These are phyloP conservation scores for Tetramorium bicarinatum DNA, from an alignment of 2,888 invertebrate species.

Conservation along the genomic window DNA sequence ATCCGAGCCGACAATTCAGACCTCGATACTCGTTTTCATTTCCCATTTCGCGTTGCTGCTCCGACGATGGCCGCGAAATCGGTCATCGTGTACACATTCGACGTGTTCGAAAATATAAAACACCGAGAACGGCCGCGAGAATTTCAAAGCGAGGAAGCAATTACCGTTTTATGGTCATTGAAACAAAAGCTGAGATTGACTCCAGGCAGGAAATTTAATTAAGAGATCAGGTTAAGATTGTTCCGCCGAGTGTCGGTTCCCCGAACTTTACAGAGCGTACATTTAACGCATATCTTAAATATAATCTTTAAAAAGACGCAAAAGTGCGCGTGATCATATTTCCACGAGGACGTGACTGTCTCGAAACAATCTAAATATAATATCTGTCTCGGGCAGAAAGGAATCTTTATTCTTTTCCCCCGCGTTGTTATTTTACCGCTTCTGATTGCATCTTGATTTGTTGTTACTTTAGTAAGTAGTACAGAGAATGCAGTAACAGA, in stretches of 20 bases:
- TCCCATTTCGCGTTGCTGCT: slow-evolving; percentile 60
- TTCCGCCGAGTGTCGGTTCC: background rate
- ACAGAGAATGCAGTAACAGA: background rate
- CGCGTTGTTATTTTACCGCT: slow-evolving; percentile 14
- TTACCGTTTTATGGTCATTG: slow-evolving; percentile 3
- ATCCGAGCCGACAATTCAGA: slow-evolving; percentile 59
- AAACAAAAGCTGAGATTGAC: background rate
- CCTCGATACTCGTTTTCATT: slow-evolving; percentile 37
- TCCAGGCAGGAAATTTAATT: slow-evolving; percentile 29
- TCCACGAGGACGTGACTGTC: background rate
- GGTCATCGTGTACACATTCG: slow-evolving; percentile 36
- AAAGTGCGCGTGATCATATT: background rate
- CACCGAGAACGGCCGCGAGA: slow-evolving; percentile 22
- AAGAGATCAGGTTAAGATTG: slow-evolving; percentile 25
- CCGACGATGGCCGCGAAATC: slow-evolving; percentile 50
- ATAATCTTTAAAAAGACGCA: background rate
- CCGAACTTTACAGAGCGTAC: slow-evolving; percentile 20
- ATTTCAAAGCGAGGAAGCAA: slow-evolving; percentile 5
- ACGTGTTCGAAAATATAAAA: slow-evolving; percentile 30
- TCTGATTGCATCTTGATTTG: slow-evolving; percentile 1
- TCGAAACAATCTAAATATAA: background rate
- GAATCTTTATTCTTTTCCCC: background rate
- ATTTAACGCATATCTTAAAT: background rate
- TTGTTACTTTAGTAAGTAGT: background rate
- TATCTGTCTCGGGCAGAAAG: background rate